These are phyloP conservation scores for Ctenicera cuprea DNA, from an alignment of 2,888 invertebrate genomes.

Conservation along the genomic window DNA sequence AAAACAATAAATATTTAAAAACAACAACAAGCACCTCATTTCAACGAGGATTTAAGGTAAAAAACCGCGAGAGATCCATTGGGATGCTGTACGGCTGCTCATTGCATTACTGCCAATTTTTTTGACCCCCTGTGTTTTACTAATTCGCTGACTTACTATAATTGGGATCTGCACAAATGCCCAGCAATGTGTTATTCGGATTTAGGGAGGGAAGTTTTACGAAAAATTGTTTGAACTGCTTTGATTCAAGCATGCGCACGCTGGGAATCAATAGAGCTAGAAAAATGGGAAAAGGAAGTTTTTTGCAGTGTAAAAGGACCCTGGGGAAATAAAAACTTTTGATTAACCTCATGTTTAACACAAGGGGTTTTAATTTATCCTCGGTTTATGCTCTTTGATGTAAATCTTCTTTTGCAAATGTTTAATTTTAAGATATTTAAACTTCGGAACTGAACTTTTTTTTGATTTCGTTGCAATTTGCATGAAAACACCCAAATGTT, in stretches of 20 bases:
- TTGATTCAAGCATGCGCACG: slow-evolving; percentile 56
- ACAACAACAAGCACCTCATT: slow-evolving; percentile 40
- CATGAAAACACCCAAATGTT: too few relatives aligned
- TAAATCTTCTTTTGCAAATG: too few relatives aligned
- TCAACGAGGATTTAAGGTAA: slow-evolving; percentile 24
- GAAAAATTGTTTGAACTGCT: neutral
- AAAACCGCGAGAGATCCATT: slow-evolving; percentile 58
- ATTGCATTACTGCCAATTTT: neutral
- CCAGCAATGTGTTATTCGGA: neutral
- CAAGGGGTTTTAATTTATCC: too few relatives aligned
- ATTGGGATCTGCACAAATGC: neutral
- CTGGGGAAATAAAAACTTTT: neutral
- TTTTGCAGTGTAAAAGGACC: neutral
- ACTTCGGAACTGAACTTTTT: too few relatives aligned
- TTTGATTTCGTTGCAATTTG: too few relatives aligned
- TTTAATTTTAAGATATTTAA: too few relatives aligned
- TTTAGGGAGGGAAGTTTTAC: neutral
- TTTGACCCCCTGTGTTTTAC: neutral
- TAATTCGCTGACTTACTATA: slow-evolving; percentile 20
- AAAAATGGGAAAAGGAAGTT: slow-evolving; percentile 29
- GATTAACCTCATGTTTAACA: too few relatives aligned
- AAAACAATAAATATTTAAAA: slow-evolving; percentile 39
- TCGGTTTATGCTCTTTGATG: too few relatives aligned
- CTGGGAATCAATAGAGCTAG: slow-evolving; percentile 61
- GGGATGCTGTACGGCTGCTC: slow-evolving; percentile 62